Evolutionary conservation across 2,113 vertebrate species (phyloP).

Genomic region (Aegotheles bennettii): DNA sequence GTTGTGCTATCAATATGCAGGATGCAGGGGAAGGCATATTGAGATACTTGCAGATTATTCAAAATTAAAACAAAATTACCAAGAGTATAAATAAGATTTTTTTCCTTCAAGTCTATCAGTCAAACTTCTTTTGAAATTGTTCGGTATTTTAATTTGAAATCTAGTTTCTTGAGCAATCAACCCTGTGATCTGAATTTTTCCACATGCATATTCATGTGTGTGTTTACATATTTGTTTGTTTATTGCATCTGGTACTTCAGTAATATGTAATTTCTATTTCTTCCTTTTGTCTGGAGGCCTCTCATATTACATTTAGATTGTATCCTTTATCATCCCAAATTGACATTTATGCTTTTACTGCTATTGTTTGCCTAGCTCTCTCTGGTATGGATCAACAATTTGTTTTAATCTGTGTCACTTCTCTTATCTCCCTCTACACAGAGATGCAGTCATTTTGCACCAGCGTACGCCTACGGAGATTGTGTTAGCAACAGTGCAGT

Average conservation of each 20-base stretch:
- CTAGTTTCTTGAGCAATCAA: constrained; percentile 61
- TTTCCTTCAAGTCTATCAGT: constrained; percentile 22
- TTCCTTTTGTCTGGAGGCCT: constrained; percentile 83
- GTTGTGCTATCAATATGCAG: neutral
- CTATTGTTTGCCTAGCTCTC: constrained; percentile 85
- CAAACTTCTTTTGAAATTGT: constrained; percentile 24
- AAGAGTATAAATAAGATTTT: constrained; percentile 18
- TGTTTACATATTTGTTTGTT: constrained; percentile 45
- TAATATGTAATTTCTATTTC: constrained; percentile 81
- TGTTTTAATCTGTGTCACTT: constrained; percentile 85
- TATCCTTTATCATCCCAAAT: constrained; percentile 88
- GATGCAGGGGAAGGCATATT: neutral
- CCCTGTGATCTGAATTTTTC: constrained; percentile 70
- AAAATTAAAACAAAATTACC: constrained; percentile 44
- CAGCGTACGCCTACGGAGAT: constrained; percentile 57
- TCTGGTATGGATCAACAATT: constrained; percentile 78
- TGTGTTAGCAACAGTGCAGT: constrained; percentile 43
- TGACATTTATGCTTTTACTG: constrained; percentile 89
- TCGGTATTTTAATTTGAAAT: constrained; percentile 63
- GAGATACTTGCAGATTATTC: neutral
- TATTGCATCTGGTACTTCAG: constrained; percentile 67
- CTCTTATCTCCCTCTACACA: constrained; percentile 74
- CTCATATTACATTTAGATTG: constrained; percentile 88
- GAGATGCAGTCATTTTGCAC: constrained; percentile 68
- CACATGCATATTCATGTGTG: constrained; percentile 59